Conservation (phyloP, 2,797 vertebrate species). For the Ctenopoma kingsleyae region DNA sequence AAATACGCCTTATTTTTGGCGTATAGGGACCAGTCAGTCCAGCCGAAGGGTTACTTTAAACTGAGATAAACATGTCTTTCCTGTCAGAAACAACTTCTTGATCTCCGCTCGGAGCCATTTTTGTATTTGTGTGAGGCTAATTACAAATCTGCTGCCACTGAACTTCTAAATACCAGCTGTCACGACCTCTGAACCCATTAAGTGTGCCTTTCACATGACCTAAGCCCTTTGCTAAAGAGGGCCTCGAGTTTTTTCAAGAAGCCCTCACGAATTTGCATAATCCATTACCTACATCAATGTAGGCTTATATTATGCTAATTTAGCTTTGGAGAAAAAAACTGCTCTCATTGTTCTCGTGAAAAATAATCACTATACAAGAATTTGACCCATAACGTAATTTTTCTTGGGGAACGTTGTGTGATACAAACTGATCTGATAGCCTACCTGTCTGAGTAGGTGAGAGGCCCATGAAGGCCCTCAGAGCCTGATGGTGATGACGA, state of each 20-base stretch:
- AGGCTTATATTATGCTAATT: conserved; percentile 71
- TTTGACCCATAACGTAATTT: conserved; percentile 27
- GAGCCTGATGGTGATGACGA: not conserved
- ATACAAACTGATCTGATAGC: not conserved
- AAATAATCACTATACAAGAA: conserved; percentile 44
- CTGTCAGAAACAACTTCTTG: conserved; percentile 53
- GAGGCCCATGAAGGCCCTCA: conserved; percentile 35
- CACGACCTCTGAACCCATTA: conserved; percentile 82
- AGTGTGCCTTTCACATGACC: conserved; percentile 84
- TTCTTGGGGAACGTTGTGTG: not conserved
- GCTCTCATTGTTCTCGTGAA: conserved; percentile 54
- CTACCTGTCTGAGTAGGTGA: conserved; percentile 49
- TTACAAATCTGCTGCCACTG: conserved; percentile 78
- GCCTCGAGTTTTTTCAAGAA: conserved; percentile 63
- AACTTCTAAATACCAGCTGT: conserved; percentile 82
- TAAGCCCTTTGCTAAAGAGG: conserved; percentile 74
- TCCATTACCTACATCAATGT: conserved; percentile 78
- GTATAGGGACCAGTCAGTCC: not conserved
- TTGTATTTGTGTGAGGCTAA: conserved; percentile 78
- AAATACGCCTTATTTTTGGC: not conserved
- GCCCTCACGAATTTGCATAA: conserved; percentile 70
- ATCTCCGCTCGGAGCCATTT: conserved; percentile 52
- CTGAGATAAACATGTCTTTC: conserved; percentile 29
- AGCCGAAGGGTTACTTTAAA: conserved; percentile 18
- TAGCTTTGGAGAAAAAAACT: conserved; percentile 26